Conservation (phyloP, 2,797 vertebrate species). For the Molossus molossus region DNA sequence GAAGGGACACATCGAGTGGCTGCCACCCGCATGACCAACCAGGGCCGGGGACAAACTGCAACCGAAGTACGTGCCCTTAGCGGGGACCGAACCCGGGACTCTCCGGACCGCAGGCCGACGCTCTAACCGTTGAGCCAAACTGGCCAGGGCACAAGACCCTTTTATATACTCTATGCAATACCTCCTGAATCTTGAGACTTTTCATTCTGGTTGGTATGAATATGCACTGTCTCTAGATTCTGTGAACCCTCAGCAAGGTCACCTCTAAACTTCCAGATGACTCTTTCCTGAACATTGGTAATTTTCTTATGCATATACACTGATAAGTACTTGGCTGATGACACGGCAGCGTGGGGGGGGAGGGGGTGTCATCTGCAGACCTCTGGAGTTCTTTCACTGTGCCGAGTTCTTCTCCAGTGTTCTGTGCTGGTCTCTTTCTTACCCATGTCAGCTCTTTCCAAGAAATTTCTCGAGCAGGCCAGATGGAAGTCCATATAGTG, state of each 20-base stretch:
- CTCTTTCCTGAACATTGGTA: neutral
- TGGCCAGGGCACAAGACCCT: neutral
- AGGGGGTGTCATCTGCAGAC: neutral
- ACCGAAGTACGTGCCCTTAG: no score
- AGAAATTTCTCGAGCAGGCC: neutral
- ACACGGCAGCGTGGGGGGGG: no score
- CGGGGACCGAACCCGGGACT: no score
- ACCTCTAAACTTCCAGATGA: neutral
- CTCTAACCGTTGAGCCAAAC: no score
- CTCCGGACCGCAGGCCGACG: no score
- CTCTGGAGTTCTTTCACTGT: neutral
- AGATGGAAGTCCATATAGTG: neutral
- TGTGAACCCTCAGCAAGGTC: neutral
- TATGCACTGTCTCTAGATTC: neutral
- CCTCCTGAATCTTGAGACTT: neutral
- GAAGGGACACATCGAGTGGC: no score
- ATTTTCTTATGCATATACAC: neutral
- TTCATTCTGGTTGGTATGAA: neutral
- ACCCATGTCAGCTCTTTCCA: neutral
- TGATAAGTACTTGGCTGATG: neutral
- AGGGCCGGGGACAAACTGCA: no score
- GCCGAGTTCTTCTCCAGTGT: neutral
- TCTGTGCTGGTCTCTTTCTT: neutral
- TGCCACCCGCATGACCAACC: no score
- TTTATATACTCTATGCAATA: neutral